Evolutionary conservation across 1,140 invertebrate genomes (phyloP).

Genomic region (Olivierus martensii): DNA sequence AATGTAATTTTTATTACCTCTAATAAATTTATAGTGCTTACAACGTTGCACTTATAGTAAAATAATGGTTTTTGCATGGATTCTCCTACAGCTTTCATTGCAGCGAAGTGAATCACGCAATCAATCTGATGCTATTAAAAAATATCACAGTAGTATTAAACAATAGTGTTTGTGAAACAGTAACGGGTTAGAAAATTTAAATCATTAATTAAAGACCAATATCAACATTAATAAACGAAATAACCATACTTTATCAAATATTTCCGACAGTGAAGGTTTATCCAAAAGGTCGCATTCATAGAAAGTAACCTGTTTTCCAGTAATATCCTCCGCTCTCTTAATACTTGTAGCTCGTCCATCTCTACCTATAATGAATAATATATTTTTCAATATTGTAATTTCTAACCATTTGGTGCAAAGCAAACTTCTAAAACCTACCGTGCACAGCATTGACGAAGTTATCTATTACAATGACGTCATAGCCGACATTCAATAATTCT

Average conservation of each 20-base stretch:
- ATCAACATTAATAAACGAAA: background rate
- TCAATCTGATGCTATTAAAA: slow-evolving; percentile 58
- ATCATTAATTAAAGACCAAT: background rate
- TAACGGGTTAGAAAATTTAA: background rate
- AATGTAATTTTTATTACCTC: no score
- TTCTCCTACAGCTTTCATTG: slow-evolving; percentile 87
- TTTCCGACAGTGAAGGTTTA: slow-evolving; percentile 44
- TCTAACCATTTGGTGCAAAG: no score
- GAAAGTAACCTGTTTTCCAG: slow-evolving; percentile 57
- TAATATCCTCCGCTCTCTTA: slow-evolving; percentile 61
- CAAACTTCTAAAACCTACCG: slow-evolving; percentile 29
- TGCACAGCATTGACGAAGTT: slow-evolving; percentile 66
- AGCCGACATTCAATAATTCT: slow-evolving; percentile 59
- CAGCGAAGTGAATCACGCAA: slow-evolving; percentile 88
- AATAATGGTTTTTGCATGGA: slow-evolving; percentile 74
- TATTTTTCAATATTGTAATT: no score
- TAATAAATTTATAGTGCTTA: slow-evolving; percentile 70
- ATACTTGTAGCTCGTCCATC: slow-evolving; percentile 27
- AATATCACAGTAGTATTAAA: background rate
- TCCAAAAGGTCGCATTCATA: slow-evolving; percentile 64
- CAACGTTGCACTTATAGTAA: slow-evolving; percentile 86
- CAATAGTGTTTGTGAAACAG: background rate
- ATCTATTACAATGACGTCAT: slow-evolving; percentile 68
- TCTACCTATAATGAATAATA: background rate
- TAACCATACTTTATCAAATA: slow-evolving; percentile 54